Evolutionary conservation across 2,113 vertebrate species (phyloP), one percentile per base, ranked within the genome.

Genomic region (Cottus gobio): DNA sequence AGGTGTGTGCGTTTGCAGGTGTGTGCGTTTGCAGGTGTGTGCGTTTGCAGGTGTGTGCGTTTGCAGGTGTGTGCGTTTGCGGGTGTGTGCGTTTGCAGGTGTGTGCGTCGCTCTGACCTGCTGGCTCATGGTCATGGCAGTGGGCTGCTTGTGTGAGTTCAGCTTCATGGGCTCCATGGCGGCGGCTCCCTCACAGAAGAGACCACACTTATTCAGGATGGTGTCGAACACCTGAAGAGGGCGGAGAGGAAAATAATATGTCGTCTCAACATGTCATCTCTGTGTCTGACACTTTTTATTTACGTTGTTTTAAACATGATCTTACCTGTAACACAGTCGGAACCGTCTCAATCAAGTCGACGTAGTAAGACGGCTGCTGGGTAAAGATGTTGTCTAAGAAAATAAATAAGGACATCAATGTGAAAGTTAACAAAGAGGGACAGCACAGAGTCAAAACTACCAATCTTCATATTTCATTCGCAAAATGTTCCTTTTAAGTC

Each of bases 301-400:
- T 8, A 4, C 1, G 54, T 22, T 13, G 28, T 13, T 37, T 18
- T 1, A 63, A 39, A 12, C 20, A 1, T 2, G 3, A 26, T 36
- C 46, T 79, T 11, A 86, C 92, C 87, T 90, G 88, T 28, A 97
- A 90, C 76, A 99, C 92, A 20, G 97, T 98, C 75, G 97, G 96
- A 52, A 99, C 89, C 0, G 95, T 96, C 90, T 97, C 96, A 2
- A 97, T 94, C 62, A 99, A 92, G 91, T 99, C 98, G 42, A 67
- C 83, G 76, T 97, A 99, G 91, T 99, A 99, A 82, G 94, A 96
- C 1, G 97, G 96, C 82, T 99, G 98, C 85, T 99, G 97, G 44
- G 83, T 95, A 80, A 99, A 99, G 91, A 99, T 96, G 90, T 99
- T 99, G 81, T 95, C 98, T 99, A 18, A n/a, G n/a, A 52, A 79